These are phyloP conservation scores for Euwallacea similis DNA, from an alignment of 1,140 invertebrate genomes.

Conservation along the genomic window DNA sequence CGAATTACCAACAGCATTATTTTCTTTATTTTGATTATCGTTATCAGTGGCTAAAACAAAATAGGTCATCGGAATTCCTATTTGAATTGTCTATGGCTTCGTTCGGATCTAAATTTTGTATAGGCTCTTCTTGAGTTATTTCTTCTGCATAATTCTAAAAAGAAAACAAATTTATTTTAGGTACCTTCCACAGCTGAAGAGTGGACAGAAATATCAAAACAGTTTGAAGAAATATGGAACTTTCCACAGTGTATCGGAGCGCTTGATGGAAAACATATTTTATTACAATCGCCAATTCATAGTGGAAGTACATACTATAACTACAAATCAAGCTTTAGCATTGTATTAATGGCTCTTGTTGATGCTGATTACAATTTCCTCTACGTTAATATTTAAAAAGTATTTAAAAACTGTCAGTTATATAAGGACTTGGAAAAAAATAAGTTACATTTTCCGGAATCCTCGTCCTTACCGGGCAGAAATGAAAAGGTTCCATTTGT, in stretches of 20 bases:
- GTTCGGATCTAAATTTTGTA: slow-evolving; percentile 5
- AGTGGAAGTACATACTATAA: slow-evolving; percentile 54
- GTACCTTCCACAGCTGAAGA: slow-evolving; percentile 21
- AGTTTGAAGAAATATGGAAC: slow-evolving; percentile 29
- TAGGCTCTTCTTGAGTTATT: slow-evolving; percentile 6
- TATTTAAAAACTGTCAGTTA: slow-evolving; percentile 15
- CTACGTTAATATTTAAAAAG: slow-evolving; percentile 46
- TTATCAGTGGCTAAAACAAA: slow-evolving; percentile 4
- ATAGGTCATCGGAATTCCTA: background rate
- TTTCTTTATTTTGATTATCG: slow-evolving; percentile 1
- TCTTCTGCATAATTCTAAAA: slow-evolving; percentile 7
- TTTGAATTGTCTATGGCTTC: slow-evolving; percentile 4
- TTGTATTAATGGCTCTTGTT: slow-evolving; percentile 53
- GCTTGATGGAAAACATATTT: slow-evolving; percentile 53
- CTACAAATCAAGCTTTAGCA: slow-evolving; percentile 54
- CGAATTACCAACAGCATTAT: slow-evolving; percentile 5
- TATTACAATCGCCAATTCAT: slow-evolving; percentile 42
- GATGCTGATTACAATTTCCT: slow-evolving; percentile 54
- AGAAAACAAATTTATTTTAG: slow-evolving; percentile 14
- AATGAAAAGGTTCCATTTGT: slow-evolving; percentile 16
- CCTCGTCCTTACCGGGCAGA: background rate
- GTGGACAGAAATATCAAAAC: slow-evolving; percentile 17
- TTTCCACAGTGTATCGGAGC: slow-evolving; percentile 37
- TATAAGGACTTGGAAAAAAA: slow-evolving; percentile 20
- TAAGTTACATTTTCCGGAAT: background rate